Conservation (phyloP, 1,140 invertebrate species). For the Micrasema longulum region DNA sequence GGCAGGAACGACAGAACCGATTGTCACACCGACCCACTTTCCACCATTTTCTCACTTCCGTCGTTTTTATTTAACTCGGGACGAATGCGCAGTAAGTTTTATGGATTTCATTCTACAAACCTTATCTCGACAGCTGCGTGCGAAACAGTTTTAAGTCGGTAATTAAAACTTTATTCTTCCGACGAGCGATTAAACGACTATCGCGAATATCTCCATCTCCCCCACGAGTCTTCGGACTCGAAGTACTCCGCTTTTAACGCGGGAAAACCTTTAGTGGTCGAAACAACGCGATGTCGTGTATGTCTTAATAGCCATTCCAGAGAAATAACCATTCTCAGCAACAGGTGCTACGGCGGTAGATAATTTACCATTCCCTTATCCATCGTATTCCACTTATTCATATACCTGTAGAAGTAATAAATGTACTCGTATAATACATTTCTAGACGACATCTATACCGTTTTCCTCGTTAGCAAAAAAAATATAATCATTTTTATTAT, state of each 20-base stretch:
- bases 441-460: no score
- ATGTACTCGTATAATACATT: no score
- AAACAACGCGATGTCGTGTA: no score
- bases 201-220: constrained; percentile 1
- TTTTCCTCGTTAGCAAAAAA: no score
- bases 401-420: no score
- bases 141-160: background rate
- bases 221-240: background rate
- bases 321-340: no score
- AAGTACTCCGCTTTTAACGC: background rate
- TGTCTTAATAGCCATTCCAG: no score
- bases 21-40: constrained; percentile 22
- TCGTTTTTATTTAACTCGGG: background rate
- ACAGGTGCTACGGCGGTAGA: no score
- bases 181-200: background rate
- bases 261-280: no score
- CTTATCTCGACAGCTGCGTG: constrained; percentile 10
- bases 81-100: background rate
- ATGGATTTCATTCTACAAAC: background rate
- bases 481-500: no score
- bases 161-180: no score
- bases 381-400: no score
- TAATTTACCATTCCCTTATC: background rate
- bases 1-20: background rate
- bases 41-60: constrained; percentile 5